A percentile compares a stretch with the other conserved stretches of the same genome.
Conservation (phyloP, 2,113 vertebrate genomes). For the Heterotilapia buettikoferi region DNA sequence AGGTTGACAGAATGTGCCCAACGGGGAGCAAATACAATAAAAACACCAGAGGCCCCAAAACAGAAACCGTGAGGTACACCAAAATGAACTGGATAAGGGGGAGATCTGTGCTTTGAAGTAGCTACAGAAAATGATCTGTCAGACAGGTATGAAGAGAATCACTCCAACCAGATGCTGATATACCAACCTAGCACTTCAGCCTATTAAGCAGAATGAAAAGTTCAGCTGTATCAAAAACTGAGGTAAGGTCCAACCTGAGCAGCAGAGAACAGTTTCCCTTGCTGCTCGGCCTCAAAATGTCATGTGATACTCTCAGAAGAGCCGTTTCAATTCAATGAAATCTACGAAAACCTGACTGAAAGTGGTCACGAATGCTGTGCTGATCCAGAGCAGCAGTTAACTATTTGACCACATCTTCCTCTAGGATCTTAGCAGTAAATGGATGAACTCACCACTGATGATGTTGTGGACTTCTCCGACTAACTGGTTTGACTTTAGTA, state of each 20-base stretch:
- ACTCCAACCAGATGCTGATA: background rate
- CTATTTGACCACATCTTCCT: background rate
- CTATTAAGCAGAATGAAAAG: background rate
- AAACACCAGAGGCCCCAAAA: background rate
- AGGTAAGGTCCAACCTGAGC: background rate
- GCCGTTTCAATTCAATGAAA: background rate
- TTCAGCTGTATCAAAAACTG: background rate
- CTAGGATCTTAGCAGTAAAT: background rate
- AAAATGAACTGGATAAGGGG: background rate
- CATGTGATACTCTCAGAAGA: background rate
- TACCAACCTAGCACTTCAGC: background rate
- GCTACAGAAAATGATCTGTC: background rate
- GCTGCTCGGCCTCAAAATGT: background rate
- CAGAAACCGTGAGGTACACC: background rate
- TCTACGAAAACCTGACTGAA: background rate
- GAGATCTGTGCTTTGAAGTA: background rate
- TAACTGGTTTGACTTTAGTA: constrained; percentile 76
- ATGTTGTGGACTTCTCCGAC: constrained; percentile 80
- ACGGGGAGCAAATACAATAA: background rate
- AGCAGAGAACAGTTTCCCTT: background rate
- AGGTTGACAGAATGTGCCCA: background rate
- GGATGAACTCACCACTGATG: constrained; percentile 73
- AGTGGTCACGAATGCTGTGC: background rate
- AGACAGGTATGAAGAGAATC: background rate
- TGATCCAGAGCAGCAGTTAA: background rate